Conservation (phyloP, 92 coral and sea anemone genomes). For the Plumapathes pennacea region DNA sequence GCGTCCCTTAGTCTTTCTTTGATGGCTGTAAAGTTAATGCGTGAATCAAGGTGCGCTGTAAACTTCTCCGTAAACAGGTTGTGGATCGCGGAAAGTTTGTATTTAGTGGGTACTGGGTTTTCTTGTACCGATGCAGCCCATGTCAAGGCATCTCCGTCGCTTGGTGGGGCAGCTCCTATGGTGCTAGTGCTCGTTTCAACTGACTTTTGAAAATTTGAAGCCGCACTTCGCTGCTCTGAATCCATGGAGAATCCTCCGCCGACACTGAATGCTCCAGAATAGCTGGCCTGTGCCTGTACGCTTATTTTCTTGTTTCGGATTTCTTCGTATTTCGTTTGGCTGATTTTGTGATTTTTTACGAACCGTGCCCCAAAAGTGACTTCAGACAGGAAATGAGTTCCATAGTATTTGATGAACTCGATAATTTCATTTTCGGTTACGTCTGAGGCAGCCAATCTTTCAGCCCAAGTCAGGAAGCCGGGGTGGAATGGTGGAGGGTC, state of each 20-base stretch:
- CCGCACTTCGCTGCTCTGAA: constrained; percentile 25
- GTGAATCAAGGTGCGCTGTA: constrained; percentile 24
- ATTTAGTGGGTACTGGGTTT: constrained; percentile 54
- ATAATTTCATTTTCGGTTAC: constrained; percentile 14
- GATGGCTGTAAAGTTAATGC: constrained; percentile 11
- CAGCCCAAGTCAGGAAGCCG: constrained; percentile 58
- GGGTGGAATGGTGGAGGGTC: constrained; percentile 68
- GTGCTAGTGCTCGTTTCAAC: constrained; percentile 68
- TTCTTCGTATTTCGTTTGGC: constrained; percentile 43
- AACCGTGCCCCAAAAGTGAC: constrained; percentile 67
- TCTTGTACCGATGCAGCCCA: constrained; percentile 58
- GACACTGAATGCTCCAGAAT: constrained; percentile 39
- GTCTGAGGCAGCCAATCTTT: constrained; percentile 26
- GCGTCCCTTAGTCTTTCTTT: constrained; percentile 31
- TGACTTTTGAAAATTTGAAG: constrained; percentile 40
- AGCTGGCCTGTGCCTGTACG: constrained; percentile 67
- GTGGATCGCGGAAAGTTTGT: constrained; percentile 34
- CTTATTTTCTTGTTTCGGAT: constrained; percentile 20
- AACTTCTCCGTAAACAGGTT: constrained; percentile 41
- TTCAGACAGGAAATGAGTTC: constrained; percentile 57
- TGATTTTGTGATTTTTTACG: constrained; percentile 48
- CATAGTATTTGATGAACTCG: constrained; percentile 57
- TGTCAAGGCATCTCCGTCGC: constrained; percentile 44
- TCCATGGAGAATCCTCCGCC: constrained; percentile 48
- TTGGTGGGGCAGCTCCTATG: constrained; percentile 68